These are phyloP conservation scores for Incurvaria masculella DNA, from an alignment of 2,888 invertebrate species.

Conservation along the genomic window DNA sequence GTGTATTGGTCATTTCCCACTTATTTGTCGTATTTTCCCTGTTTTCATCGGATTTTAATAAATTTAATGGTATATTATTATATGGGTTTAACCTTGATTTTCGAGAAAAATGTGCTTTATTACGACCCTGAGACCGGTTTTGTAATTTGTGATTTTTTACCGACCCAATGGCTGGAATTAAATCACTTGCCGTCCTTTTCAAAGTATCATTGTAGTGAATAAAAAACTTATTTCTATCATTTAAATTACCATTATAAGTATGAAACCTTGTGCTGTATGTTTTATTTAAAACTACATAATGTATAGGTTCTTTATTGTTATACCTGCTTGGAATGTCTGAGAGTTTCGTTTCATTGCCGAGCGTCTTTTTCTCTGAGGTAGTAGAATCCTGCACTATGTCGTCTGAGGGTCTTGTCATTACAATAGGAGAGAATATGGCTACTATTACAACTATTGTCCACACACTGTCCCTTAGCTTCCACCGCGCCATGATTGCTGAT, in stretches of 20 bases:
- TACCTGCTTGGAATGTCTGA: slow-evolving; percentile 41
- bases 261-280: too few species aligned
- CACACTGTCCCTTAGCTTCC: slow-evolving; percentile 40
- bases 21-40: slow-evolving; percentile 9
- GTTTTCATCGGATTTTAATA: slow-evolving; percentile 5
- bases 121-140: too few species aligned
- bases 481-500: slow-evolving; percentile 34
- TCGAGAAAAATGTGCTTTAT: too few species aligned
- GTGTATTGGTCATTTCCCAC: slow-evolving; percentile 6
- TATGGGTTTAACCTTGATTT: too few species aligned
- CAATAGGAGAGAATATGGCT: slow-evolving; percentile 34
- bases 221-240: too few species aligned
- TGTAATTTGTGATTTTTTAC: too few species aligned
- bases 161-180: too few species aligned
- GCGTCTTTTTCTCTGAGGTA: slow-evolving; percentile 23
- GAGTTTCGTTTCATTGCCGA: slow-evolving; percentile 19
- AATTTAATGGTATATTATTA: slow-evolving; percentile 1
- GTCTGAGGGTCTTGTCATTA: slow-evolving; percentile 36
- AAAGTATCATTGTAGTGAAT: too few species aligned
- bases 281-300: neutral
- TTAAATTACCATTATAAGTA: too few species aligned
- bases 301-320: slow-evolving; percentile 25
- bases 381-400: slow-evolving; percentile 21
- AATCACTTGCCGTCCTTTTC: too few species aligned
- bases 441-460: slow-evolving; percentile 48